Evolutionary conservation across 2,888 invertebrate species (phyloP).

Genomic region (Eledone cirrhosa): DNA sequence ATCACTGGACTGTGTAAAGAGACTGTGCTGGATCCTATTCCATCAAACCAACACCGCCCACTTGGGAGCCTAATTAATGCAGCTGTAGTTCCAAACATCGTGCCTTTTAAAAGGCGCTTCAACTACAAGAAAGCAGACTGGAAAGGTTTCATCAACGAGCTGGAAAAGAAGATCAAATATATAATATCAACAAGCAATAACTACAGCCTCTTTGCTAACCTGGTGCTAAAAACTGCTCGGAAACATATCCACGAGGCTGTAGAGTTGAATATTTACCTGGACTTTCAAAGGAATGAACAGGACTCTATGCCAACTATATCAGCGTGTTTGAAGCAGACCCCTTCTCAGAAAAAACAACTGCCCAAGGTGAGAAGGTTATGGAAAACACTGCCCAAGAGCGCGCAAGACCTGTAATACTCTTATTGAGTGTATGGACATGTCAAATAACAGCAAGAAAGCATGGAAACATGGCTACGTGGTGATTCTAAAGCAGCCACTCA

Average conservation of each 20-base stretch:
- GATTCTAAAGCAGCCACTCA: neutral
- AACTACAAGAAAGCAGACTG: neutral
- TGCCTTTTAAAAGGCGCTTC: neutral
- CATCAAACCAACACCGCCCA: neutral
- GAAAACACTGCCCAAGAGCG: neutral
- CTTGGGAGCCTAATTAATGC: neutral
- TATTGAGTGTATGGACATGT: neutral
- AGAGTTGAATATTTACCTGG: neutral
- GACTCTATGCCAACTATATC: too few relatives aligned
- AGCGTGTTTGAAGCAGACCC: too few relatives aligned
- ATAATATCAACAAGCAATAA: too few relatives aligned
- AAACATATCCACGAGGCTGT: neutral
- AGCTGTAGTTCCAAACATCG: neutral
- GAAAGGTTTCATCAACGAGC: too few relatives aligned
- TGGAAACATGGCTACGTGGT: neutral
- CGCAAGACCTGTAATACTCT: neutral
- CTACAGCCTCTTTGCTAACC: neutral
- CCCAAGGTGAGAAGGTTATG: neutral
- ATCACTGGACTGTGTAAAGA: too few relatives aligned
- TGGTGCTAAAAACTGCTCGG: neutral
- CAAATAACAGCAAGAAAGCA: slow-evolving; percentile 1
- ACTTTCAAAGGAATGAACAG: too few relatives aligned
- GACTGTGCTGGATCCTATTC: too few relatives aligned
- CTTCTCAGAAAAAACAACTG: too few relatives aligned
- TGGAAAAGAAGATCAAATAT: too few relatives aligned